Conservation (phyloP, 2,797 vertebrate species). For the Urosaurus nigricauda region DNA sequence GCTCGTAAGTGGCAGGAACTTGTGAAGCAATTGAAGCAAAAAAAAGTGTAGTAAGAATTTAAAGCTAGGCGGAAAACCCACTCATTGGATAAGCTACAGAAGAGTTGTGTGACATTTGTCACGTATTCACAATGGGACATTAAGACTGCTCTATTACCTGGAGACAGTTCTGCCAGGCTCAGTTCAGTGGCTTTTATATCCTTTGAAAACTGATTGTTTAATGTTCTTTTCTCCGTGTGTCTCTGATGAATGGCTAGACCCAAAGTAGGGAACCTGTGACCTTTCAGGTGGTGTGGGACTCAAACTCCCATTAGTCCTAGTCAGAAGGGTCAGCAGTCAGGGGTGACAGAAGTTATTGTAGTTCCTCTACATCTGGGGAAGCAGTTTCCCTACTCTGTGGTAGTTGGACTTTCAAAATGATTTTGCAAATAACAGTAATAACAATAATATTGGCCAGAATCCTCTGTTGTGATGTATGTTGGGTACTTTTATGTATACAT, state of each 20-base stretch:
- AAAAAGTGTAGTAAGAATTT: constrained; percentile 10
- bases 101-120: background rate
- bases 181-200: background rate
- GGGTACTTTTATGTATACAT: no score
- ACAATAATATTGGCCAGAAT: no score
- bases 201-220: background rate
- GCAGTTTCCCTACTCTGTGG: background rate
- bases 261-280: background rate
- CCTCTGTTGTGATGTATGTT: no score
- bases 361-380: background rate
- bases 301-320: background rate
- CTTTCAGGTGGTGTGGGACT: background rate
- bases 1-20: constrained; percentile 11
- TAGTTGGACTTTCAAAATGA: background rate
- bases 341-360: background rate
- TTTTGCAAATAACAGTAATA: background rate
- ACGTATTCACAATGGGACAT: constrained; percentile 16
- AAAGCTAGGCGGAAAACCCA: background rate
- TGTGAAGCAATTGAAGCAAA: constrained; percentile 21
- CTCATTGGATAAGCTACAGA: background rate
- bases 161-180: background rate
- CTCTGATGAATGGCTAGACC: background rate
- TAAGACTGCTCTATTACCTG: background rate
- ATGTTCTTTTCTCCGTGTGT: background rate
- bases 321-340: background rate